phyloP scores from a whole-genome alignment of 2,113 vertebrate genomes.

The Rallus limicola region DNA sequence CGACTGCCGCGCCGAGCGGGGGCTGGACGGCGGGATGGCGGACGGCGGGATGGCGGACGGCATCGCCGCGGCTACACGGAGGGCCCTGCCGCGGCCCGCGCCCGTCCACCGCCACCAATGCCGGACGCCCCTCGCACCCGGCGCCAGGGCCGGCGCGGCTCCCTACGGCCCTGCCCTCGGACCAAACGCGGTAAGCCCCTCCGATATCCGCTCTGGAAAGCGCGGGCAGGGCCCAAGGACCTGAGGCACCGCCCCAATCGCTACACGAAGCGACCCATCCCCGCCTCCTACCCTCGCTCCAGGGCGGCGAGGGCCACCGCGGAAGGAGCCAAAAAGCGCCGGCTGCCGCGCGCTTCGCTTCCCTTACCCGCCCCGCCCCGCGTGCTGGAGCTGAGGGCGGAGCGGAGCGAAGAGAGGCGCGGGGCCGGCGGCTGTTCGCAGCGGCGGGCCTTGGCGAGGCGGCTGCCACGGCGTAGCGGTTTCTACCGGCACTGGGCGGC shows the following conservation, averaged over 20 bases:
- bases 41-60: not conserved
- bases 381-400: not conserved
- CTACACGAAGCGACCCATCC: not conserved
- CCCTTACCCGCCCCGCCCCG: too few relatives aligned
- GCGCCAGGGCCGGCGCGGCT: not conserved
- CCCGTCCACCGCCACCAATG: not conserved
- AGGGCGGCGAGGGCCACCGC: not conserved
- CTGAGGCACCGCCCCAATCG: not conserved
- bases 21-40: not conserved
- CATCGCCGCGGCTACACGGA: not conserved
- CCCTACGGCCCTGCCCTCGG: too few relatives aligned
- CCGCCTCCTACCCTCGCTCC: not conserved
- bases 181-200: not conserved
- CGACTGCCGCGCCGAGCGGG: not conserved
- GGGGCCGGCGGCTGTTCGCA: not conserved
- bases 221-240: not conserved
- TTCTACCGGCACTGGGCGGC: too few relatives aligned
- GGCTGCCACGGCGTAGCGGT: not conserved
- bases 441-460: too few relatives aligned
- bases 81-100: not conserved
- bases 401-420: not conserved
- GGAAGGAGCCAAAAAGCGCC: rapidly evolving
- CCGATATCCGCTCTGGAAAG: not conserved
- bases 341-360: not conserved
- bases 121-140: too few relatives aligned